phyloP scores from a whole-genome alignment of 2,113 vertebrate species.

The Microcebus murinus region DNA sequence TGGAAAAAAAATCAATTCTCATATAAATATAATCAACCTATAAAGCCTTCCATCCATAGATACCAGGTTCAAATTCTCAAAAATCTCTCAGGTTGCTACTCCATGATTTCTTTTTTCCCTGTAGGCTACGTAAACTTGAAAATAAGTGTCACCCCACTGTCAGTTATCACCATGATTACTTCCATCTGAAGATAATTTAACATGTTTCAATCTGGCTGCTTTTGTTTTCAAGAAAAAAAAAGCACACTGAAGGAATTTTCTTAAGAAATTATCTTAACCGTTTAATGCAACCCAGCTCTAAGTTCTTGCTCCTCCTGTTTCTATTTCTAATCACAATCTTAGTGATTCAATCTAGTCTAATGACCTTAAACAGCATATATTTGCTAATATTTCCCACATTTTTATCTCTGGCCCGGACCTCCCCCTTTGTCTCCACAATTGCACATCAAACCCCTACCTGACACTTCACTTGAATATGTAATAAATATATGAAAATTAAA shows the following conservation, averaged over 20 bases:
- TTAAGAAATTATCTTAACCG: not conserved
- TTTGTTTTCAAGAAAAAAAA: constrained; percentile 39
- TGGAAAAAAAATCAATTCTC: not conserved
- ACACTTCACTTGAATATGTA: not conserved
- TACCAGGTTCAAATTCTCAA: not conserved
- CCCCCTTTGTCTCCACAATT: not conserved
- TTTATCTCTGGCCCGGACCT: not conserved
- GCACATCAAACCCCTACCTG: not conserved
- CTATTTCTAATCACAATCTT: not conserved
- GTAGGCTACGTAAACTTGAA: constrained; percentile 11
- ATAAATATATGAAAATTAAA: not conserved
- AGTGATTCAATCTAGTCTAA: not conserved
- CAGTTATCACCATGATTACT: constrained; percentile 37
- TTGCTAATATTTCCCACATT: not conserved
- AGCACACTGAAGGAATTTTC: not conserved
- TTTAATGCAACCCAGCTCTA: not conserved
- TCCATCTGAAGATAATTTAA: constrained; percentile 45
- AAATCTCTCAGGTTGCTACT: not conserved
- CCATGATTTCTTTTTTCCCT: constrained; percentile 1
- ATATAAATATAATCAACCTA: not conserved
- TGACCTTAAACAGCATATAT: not conserved
- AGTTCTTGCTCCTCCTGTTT: not conserved
- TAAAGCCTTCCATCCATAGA: not conserved
- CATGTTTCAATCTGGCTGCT: not conserved
- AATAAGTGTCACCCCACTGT: not conserved